phyloP scores from a whole-genome alignment of 2,888 invertebrate species.

The Macrophya alboannulata region DNA sequence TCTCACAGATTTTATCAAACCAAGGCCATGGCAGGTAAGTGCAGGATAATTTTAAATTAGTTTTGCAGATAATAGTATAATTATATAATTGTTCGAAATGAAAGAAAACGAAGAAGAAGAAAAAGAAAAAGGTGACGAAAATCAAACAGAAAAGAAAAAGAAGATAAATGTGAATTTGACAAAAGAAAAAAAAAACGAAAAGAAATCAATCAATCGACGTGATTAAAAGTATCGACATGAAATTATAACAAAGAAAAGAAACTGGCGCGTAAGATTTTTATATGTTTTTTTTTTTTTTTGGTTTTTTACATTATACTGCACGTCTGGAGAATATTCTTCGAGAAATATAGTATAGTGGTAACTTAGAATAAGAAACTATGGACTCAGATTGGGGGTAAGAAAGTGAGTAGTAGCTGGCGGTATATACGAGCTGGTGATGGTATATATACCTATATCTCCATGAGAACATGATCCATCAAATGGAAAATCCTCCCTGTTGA shows the following conservation, averaged over 20 bases:
- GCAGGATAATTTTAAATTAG: background rate
- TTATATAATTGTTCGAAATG: too few species aligned
- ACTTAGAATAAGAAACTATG: background rate
- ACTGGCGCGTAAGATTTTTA: background rate
- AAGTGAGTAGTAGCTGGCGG: background rate
- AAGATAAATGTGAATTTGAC: slow-evolving; percentile 39
- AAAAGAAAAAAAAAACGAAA: background rate
- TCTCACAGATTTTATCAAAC: background rate
- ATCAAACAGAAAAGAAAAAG: slow-evolving; percentile 13
- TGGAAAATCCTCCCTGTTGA: slow-evolving; percentile 6
- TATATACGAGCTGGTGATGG: background rate
- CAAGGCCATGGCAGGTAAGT: background rate
- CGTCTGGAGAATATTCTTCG: background rate
- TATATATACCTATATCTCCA: background rate
- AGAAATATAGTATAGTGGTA: background rate
- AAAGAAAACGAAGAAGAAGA: slow-evolving; percentile 10
- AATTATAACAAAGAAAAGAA: background rate
- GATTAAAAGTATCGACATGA: background rate
- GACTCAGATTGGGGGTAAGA: background rate
- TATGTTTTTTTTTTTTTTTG: background rate
- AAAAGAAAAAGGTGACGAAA: background rate
- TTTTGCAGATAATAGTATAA: background rate
- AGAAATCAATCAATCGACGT: background rate
- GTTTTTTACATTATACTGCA: background rate
- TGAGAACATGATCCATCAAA: slow-evolving; percentile 39